Conservation (phyloP, 2,113 vertebrate genomes). For the Cyprinodon tularosa region DNA sequence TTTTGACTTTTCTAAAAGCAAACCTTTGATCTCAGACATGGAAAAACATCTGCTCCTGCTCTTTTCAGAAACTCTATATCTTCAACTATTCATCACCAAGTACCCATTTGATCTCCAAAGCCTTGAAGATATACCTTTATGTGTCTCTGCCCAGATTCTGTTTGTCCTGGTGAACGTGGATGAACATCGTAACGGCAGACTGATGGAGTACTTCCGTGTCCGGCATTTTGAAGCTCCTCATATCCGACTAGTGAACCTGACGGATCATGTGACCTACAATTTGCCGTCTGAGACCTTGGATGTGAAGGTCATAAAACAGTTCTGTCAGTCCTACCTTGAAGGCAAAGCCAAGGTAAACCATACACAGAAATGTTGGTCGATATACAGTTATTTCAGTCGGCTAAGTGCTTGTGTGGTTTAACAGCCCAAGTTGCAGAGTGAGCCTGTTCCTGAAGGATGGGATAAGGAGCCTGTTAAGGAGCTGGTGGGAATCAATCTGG, state of each 20-base stretch:
- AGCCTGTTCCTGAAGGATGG: slow-evolving; percentile 88
- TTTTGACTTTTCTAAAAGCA: not conserved
- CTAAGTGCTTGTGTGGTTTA: not conserved
- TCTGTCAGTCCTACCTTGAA: slow-evolving; percentile 83
- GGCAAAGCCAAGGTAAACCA: slow-evolving; percentile 85
- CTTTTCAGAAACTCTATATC: not conserved
- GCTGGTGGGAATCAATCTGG: slow-evolving; percentile 90
- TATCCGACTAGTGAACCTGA: slow-evolving; percentile 87
- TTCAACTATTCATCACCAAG: not conserved
- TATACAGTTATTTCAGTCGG: not conserved
- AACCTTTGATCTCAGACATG: not conserved
- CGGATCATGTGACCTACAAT: slow-evolving; percentile 83
- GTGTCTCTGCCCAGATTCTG: slow-evolving; percentile 78
- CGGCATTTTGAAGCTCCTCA: slow-evolving; percentile 82
- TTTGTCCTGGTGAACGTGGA: slow-evolving; percentile 86
- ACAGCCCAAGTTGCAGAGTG: slow-evolving; percentile 86
- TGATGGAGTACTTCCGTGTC: slow-evolving; percentile 89
- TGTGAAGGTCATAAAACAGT: slow-evolving; percentile 75
- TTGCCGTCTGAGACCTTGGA: slow-evolving; percentile 86
- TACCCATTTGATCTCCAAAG: not conserved
- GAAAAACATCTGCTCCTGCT: not conserved
- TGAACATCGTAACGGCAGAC: slow-evolving; percentile 81
- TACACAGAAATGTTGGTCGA: not conserved
- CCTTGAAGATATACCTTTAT: not conserved
- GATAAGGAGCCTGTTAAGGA: slow-evolving; percentile 87